Percentiles rank a stretch among this genome's conserved stretches.
These are phyloP conservation scores for Apamea monoglypha DNA, from an alignment of 2,888 invertebrate species.

Conservation along the genomic window DNA sequence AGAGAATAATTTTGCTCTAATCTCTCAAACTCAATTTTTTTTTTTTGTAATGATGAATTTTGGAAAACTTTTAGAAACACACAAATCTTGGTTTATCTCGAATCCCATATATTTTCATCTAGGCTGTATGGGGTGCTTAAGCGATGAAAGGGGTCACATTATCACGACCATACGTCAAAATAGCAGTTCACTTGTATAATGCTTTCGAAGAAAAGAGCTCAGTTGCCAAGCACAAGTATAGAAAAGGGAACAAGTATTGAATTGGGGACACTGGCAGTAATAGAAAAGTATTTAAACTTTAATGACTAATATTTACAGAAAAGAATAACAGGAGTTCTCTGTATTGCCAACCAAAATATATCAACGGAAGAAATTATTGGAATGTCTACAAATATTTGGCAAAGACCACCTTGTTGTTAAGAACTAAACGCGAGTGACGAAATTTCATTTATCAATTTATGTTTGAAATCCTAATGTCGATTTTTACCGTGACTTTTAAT, in stretches of 20 bases:
- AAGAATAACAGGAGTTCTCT: neutral
- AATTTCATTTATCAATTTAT: neutral
- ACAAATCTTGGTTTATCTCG: neutral
- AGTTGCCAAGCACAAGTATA: neutral
- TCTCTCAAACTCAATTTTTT: no score
- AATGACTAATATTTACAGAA: neutral
- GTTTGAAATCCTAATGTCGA: no score
- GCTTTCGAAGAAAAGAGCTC: no score
- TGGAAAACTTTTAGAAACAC: no score
- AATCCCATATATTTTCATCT: neutral
- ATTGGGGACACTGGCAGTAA: neutral
- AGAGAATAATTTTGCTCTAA: no score
- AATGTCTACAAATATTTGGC: constrained; percentile 12
- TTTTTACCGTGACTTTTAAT: no score
- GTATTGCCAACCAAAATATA: neutral
- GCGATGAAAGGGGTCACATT: neutral
- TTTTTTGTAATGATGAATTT: no score
- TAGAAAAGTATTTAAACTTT: neutral
- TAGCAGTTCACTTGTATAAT: neutral
- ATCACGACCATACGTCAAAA: neutral
- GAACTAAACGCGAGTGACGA: no score
- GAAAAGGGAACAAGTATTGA: neutral
- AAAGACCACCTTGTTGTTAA: neutral
- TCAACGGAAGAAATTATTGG: neutral
- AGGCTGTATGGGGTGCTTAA: neutral